A percentile compares a stretch with the other conserved stretches of the same genome.
These are phyloP conservation scores for Oophaga pumilio DNA, from an alignment of 2,113 vertebrate genomes.

Conservation along the genomic window DNA sequence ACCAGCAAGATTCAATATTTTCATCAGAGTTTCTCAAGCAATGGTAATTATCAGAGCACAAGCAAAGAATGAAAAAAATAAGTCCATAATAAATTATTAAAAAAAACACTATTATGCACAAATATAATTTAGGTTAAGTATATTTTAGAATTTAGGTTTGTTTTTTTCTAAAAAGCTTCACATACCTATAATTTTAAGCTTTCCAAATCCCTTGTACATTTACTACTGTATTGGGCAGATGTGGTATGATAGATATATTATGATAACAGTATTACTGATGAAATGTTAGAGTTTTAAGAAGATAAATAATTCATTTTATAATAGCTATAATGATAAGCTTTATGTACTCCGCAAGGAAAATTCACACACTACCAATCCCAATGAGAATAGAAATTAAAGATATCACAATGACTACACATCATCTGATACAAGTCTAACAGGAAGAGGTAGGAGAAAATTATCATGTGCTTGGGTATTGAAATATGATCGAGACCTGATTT, in stretches of 20 bases:
- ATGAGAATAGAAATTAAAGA: constrained; percentile 15
- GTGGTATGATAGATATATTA: neutral
- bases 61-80: too few relatives aligned
- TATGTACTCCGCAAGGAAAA: neutral
- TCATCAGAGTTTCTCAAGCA: too few relatives aligned
- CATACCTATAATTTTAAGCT: neutral
- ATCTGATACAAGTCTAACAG: neutral
- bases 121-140: too few relatives aligned
- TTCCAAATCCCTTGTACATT: neutral
- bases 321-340: constrained; percentile 7
- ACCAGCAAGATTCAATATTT: too few relatives aligned
- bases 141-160: too few relatives aligned
- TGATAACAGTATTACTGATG: neutral
- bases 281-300: neutral
- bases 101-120: too few relatives aligned
- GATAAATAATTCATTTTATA: neutral
- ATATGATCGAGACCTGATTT: constrained; percentile 35
- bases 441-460: constrained; percentile 5
- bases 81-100: too few relatives aligned
- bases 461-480: neutral
- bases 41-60: too few relatives aligned
- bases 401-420: constrained; percentile 25
- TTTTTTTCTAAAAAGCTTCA: too few relatives aligned
- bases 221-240: neutral
- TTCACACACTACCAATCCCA: constrained; percentile 14